phyloP scores from a whole-genome alignment of 2,113 vertebrate genomes.

The Blennius ocellaris region DNA sequence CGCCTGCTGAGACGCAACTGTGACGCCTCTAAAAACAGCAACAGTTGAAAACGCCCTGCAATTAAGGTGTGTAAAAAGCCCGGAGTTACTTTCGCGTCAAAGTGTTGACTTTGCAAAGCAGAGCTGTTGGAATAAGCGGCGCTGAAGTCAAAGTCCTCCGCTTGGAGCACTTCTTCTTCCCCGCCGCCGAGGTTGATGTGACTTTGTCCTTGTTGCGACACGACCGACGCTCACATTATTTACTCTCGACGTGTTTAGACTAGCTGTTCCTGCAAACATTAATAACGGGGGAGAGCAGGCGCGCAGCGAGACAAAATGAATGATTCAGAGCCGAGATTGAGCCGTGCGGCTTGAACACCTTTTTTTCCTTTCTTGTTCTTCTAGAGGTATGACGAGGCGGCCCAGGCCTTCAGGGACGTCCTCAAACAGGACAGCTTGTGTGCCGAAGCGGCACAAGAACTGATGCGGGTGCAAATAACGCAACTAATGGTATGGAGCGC shows the following conservation, averaged over 20 bases:
- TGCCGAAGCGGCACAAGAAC: conserved; percentile 77
- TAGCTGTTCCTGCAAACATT: conserved; percentile 6
- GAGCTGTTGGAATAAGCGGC: no score
- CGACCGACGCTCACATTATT: conserved; percentile 6
- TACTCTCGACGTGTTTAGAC: conserved; percentile 16
- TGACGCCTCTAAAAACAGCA: no score
- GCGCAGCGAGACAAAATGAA: not conserved
- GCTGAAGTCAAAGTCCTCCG: no score
- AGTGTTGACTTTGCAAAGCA: no score
- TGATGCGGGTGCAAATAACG: conserved; percentile 75
- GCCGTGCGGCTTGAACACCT: not conserved
- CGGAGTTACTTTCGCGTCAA: no score
- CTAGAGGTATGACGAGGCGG: conserved; percentile 84
- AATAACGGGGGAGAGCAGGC: conserved; percentile 5
- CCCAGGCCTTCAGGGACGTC: conserved; percentile 78
- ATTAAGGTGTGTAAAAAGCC: no score
- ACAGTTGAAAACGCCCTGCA: no score
- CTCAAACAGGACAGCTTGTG: conserved; percentile 59
- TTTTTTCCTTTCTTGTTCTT: not conserved
- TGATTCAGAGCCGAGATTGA: not conserved
- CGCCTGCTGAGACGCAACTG: no score
- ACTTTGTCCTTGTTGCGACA: conserved; percentile 24
- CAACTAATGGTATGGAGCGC: conserved; percentile 69
- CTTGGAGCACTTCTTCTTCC: no score
- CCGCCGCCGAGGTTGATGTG: not conserved